phyloP scores from a whole-genome alignment of 2,888 invertebrate species.

The Corythucha ciliata region DNA sequence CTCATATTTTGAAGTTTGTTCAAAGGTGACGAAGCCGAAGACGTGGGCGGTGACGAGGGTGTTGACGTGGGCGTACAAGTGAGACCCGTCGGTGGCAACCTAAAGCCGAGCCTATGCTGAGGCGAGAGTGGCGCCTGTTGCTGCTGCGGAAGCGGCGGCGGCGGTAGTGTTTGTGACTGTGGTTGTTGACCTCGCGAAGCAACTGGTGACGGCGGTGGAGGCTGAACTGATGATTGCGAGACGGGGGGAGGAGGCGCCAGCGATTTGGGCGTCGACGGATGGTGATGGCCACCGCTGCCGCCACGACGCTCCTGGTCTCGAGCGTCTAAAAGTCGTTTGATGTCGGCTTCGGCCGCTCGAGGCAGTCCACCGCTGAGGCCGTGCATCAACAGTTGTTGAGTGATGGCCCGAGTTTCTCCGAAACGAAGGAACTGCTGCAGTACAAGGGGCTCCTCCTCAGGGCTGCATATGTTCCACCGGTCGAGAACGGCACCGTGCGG shows the following conservation, averaged over 20 bases:
- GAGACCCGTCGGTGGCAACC: conserved; percentile 42
- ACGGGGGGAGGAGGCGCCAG: not conserved
- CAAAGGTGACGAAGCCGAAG: conserved; percentile 65
- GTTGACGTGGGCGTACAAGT: conserved; percentile 34
- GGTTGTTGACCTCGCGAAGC: too few relatives aligned
- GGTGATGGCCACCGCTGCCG: conserved; percentile 41
- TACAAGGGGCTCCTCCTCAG: conserved; percentile 83
- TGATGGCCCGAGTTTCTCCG: conserved; percentile 76
- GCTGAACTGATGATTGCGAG: conserved; percentile 6
- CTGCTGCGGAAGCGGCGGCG: conserved; percentile 38
- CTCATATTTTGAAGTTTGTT: conserved; percentile 91
- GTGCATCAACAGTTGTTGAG: conserved; percentile 51
- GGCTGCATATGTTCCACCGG: conserved; percentile 78
- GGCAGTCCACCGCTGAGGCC: conserved; percentile 41
- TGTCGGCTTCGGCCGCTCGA: conserved; percentile 48
- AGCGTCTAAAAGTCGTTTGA: conserved; percentile 50
- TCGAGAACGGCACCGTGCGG: conserved; percentile 69
- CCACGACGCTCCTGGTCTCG: conserved; percentile 25
- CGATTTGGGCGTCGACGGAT: conserved; percentile 20
- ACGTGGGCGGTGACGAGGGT: conserved; percentile 47
- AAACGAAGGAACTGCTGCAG: conserved; percentile 85
- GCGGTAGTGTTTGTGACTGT: conserved; percentile 25
- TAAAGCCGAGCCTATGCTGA: conserved; percentile 43
- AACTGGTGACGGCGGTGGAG: conserved; percentile 21
- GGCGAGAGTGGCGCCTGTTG: conserved; percentile 41